Percentiles rank a stretch among this genome's conserved stretches.
Conservation (phyloP, 2,888 invertebrate genomes). For the Platycnemis pennipes region DNA sequence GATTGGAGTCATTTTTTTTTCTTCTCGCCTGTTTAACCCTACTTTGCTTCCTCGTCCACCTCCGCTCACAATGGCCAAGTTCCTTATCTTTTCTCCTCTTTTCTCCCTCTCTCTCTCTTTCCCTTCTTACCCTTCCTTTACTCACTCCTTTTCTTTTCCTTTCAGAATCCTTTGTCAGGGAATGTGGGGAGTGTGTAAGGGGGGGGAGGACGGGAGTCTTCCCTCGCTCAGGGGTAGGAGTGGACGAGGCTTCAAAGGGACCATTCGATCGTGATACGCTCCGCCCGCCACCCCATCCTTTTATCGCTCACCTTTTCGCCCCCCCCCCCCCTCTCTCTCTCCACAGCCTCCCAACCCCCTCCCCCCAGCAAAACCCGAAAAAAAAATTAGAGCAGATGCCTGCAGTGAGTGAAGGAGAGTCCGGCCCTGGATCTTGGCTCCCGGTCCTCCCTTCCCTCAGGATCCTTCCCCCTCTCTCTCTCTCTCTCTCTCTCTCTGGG, state of each 20-base stretch:
- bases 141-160: background rate
- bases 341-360: too few species aligned
- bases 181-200: background rate
- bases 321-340: background rate
- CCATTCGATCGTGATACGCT: conserved; percentile 18
- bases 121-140: background rate
- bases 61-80: background rate
- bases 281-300: background rate
- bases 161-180: background rate
- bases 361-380: background rate
- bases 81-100: background rate
- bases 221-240: background rate
- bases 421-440: background rate
- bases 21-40: background rate
- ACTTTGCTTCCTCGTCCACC: background rate
- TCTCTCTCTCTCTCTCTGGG: background rate
- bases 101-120: background rate
- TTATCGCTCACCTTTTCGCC: background rate
- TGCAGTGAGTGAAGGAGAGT: too few species aligned
- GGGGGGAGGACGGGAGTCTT: conserved; percentile 2
- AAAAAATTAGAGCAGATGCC: too few species aligned
- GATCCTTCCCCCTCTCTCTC: background rate
- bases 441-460: background rate
- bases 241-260: background rate
- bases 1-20: conserved; percentile 39